phyloP scores from a whole-genome alignment of 30 jellyfish, hydroid and myxozoan genomes.

The Chrysaora quinquecirrha region DNA sequence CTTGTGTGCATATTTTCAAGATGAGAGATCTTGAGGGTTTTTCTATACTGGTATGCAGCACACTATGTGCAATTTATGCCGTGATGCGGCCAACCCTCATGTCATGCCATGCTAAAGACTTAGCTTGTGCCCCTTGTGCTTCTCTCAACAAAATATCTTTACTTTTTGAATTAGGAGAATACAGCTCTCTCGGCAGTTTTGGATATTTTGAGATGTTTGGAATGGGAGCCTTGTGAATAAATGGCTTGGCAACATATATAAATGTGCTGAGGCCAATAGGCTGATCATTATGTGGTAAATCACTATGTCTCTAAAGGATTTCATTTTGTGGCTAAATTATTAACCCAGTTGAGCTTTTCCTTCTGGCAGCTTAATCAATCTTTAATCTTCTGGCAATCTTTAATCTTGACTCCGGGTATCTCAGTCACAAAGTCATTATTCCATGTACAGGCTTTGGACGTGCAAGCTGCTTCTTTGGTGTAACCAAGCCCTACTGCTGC shows the following conservation, averaged over 20 bases:
- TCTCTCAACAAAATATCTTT: neutral
- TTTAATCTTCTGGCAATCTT: neutral
- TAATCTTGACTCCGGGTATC: neutral
- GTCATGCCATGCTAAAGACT: conserved; percentile 16
- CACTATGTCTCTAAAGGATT: neutral
- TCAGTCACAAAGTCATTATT: neutral
- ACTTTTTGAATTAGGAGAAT: neutral
- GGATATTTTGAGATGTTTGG: neutral
- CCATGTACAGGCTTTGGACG: neutral
- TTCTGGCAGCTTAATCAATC: neutral
- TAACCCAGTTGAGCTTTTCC: neutral
- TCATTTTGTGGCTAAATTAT: too few relatives aligned
- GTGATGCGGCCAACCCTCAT: conserved; percentile 26
- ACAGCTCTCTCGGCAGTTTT: neutral
- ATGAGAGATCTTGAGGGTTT: conserved; percentile 15
- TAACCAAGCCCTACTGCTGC: neutral
- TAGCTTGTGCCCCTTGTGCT: conserved; percentile 10
- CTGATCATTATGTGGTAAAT: neutral
- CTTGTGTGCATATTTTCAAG: conserved; percentile 6
- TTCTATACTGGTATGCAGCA: conserved; percentile 14
- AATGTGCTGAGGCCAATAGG: neutral
- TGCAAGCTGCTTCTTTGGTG: neutral
- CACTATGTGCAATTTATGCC: conserved; percentile 30
- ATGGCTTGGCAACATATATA: neutral
- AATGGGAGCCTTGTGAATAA: neutral